A percentile compares a stretch with the other conserved stretches of the same genome.
phyloP scores from a whole-genome alignment of 2,113 vertebrate species.

The Antechinus stuartii region DNA sequence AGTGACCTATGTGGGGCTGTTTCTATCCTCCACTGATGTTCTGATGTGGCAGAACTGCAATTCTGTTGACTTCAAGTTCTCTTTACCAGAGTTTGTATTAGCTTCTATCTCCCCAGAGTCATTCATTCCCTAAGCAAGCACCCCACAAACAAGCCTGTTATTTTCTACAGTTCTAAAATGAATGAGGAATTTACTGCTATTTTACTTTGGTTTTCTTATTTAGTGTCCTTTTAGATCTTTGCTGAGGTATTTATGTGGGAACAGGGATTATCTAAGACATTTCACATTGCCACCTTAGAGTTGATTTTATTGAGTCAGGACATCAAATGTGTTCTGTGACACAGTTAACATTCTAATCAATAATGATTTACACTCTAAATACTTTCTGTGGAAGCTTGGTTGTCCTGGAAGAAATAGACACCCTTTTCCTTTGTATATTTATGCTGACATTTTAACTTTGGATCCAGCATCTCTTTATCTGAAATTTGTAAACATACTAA shows the following conservation, averaged over 20 bases:
- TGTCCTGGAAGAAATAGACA: background rate
- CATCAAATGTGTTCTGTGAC: conserved; percentile 4
- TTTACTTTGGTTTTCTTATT: background rate
- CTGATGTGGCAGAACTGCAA: background rate
- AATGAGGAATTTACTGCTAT: background rate
- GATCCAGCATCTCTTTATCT: background rate
- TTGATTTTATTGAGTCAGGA: background rate
- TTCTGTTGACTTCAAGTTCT: background rate
- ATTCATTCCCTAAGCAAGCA: background rate
- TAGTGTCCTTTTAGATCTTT: background rate
- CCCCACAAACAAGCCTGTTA: background rate
- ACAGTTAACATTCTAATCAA: background rate
- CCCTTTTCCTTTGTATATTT: background rate
- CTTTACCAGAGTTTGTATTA: background rate
- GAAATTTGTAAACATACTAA: background rate
- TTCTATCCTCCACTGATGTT: background rate
- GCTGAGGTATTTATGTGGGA: background rate
- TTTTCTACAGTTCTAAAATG: background rate
- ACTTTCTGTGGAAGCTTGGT: background rate
- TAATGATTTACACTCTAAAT: background rate
- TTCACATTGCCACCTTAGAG: background rate
- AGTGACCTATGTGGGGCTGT: background rate
- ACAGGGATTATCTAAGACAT: background rate
- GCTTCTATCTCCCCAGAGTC: background rate
- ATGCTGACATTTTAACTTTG: background rate